These are phyloP conservation scores for Leptogaster cylindrica DNA, from an alignment of 2,888 invertebrate species.

Conservation along the genomic window DNA sequence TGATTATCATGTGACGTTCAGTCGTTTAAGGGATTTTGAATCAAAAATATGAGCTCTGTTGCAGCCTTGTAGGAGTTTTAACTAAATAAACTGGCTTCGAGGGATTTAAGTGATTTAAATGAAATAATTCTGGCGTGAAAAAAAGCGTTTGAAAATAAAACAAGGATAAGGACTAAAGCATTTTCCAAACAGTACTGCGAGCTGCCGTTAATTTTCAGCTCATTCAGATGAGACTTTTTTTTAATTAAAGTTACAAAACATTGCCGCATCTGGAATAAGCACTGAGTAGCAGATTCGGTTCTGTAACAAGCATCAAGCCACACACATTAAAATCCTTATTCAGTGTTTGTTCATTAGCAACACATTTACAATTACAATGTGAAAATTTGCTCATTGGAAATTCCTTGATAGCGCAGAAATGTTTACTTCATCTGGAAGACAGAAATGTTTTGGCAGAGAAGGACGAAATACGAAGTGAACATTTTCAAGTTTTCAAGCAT, in stretches of 20 bases:
- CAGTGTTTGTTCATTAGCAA: too few species aligned
- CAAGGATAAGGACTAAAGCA: not conserved
- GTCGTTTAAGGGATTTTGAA: conserved; percentile 24
- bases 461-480: not conserved
- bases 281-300: too few species aligned
- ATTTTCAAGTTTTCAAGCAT: conserved; percentile 20
- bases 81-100: not conserved
- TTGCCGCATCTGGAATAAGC: too few species aligned
- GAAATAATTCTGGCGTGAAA: not conserved
- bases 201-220: not conserved
- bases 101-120: not conserved
- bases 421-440: conserved; percentile 15
- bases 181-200: not conserved
- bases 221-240: not conserved
- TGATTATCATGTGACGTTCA: conserved; percentile 27
- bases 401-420: too few species aligned
- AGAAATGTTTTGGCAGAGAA: conserved; percentile 4
- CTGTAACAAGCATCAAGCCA: too few species aligned
- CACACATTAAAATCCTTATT: not conserved
- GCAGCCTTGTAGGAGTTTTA: not conserved
- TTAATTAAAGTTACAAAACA: not conserved
- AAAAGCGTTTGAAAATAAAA: not conserved
- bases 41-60: conserved; percentile 6
- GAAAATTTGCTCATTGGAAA: not conserved
- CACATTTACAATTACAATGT: not conserved